Evolutionary conservation across 2,113 vertebrate species (phyloP).

Genomic region (Gasterosteus aculeatus): DNA sequence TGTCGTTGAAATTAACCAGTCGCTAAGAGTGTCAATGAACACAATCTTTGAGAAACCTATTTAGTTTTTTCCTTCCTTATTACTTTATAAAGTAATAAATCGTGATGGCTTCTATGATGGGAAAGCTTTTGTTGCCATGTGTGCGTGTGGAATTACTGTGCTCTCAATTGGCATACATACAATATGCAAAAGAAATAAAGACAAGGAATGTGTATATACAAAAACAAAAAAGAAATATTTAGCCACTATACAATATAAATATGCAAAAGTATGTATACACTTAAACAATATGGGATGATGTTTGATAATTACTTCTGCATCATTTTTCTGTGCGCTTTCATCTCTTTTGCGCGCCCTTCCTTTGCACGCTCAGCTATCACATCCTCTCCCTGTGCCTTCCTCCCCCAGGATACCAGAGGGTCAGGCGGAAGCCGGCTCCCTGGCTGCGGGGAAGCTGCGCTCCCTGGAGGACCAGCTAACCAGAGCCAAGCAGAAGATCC

Average conservation of each 20-base stretch:
- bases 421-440: slow-evolving; percentile 87
- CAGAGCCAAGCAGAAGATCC: slow-evolving; percentile 98
- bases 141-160: too few relatives aligned
- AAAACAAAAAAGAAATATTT: too few relatives aligned
- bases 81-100: background rate
- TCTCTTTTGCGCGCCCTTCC: background rate
- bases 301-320: too few relatives aligned
- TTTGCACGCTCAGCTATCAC: background rate
- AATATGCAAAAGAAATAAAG: too few relatives aligned
- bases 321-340: too few relatives aligned
- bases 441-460: slow-evolving; percentile 89
- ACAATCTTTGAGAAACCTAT: background rate
- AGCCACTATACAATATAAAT: too few relatives aligned
- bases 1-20: background rate
- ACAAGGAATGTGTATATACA: too few relatives aligned
- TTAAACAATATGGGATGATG: too few relatives aligned
- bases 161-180: too few relatives aligned
- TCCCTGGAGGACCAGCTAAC: slow-evolving; percentile 94
- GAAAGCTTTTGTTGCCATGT: too few relatives aligned
- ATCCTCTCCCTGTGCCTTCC: slow-evolving; percentile 28
- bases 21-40: background rate
- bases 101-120: background rate
- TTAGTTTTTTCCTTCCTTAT: background rate
- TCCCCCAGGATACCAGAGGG: slow-evolving; percentile 92
- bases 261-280: too few relatives aligned